Evolutionary conservation across 2,888 invertebrate genomes (phyloP), one percentile per base, ranked within the genome.

Genomic region (Anthoptus insignis): DNA sequence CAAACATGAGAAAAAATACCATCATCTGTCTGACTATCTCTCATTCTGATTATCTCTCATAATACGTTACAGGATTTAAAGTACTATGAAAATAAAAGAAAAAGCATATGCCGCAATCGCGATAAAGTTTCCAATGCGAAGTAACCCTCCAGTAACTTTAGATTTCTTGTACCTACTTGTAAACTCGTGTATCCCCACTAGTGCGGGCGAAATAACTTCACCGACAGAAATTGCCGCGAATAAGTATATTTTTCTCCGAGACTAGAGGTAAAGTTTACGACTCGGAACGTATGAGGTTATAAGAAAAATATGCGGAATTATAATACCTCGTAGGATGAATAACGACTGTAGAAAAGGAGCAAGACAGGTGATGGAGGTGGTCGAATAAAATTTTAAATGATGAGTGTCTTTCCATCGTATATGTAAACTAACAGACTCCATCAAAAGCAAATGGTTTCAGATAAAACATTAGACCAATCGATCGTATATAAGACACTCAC

Each of bases 341-440:
- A 64, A 64, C 49, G 64, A 64, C 39, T 19, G 22, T 1, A 16
- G 22, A 16, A 37, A 32, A 57, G 16, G 22, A 57, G 50, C 39
- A 37, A 39, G 63, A 52, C 64, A 64, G 57, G 29, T 57, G 64
- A 66, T 64, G 61, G 56, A 69, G 65, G 49, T 66, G 66, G 66
- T 61, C 52, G 54, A 65, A 66, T 69, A 57, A 69, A 67, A 69
- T 64, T 69, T 69, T 66, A 67, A 70, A 68, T 56, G 50, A 21
- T 56, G 49, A 24, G 39, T 3, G 37, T 16, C 47, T 59, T n/a
- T n/a, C n/a, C n/a, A n/a, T n/a, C n/a, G n/a, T n/a, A n/a, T n/a
- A n/a, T n/a, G n/a, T n/a, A n/a, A n/a, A n/a, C n/a, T n/a, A n/a
- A n/a, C n/a, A n/a, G n/a, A n/a, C n/a, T n/a, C n/a, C n/a, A n/a